phyloP scores from a whole-genome alignment of 2,888 invertebrate species.

The Lutraria lutraria region DNA sequence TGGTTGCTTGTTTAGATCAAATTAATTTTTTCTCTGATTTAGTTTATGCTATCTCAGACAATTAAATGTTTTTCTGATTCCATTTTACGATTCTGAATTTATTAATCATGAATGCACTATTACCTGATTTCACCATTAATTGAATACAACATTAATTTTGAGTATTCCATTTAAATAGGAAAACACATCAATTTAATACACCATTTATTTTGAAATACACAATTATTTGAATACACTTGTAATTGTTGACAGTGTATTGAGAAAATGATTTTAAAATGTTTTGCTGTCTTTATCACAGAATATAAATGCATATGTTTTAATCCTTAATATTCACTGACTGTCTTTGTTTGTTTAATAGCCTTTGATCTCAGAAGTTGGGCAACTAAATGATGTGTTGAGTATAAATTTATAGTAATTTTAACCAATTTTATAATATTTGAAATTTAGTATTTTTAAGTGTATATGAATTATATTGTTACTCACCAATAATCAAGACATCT shows the following conservation, averaged over 20 bases:
- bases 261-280: not conserved
- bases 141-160: too few relatives aligned
- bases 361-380: not conserved
- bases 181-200: too few relatives aligned
- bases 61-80: too few relatives aligned
- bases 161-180: too few relatives aligned
- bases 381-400: not conserved
- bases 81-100: too few relatives aligned
- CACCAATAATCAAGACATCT: not conserved
- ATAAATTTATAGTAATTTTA: not conserved
- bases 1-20: too few relatives aligned
- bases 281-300: not conserved
- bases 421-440: not conserved
- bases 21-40: too few relatives aligned
- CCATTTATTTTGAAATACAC: too few relatives aligned
- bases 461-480: not conserved
- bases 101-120: too few relatives aligned
- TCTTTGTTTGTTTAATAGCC: not conserved
- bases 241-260: not conserved
- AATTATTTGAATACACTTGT: not conserved
- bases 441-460: not conserved
- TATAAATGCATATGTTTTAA: not conserved
- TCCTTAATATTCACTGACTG: not conserved
- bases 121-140: too few relatives aligned
- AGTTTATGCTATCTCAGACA: too few relatives aligned